Evolutionary conservation across 2,113 vertebrate species (phyloP), one percentile per base, ranked within the genome.

Genomic region (Tor tambroides): DNA sequence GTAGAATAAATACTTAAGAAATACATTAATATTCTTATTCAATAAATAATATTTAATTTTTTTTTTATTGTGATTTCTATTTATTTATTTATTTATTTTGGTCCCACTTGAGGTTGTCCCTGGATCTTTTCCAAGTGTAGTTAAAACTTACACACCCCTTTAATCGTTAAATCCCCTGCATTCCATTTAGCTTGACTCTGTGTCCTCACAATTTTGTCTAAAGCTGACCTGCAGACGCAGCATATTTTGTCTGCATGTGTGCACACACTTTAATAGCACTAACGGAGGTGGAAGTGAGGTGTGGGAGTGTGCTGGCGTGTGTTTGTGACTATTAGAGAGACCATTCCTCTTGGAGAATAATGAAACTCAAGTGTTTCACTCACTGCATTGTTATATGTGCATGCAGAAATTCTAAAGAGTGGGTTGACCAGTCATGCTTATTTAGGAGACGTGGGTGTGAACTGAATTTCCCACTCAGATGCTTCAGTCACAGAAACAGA

Each of bases 171-270:
- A 5, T 74, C 71, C 32, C 28, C 6, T 77, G 1, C 38, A 43
- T 19, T 79, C 78, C 78, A 80, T 80, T 80, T 41, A 61, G 35
- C 80, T 46, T 65, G 41, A 61, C 54, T 15, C 23, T 63, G 12
- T 67, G 61, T 82, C 61, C 61, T 67, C 4, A 82, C 61, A 82
- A 19, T 46, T 72, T 67, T 38, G n/a, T 19, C 51, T 74, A 30
- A 80, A 86, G 69, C 19, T 76, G 69, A 87, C 54, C 80, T 76
- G 79, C 86, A 72, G 71, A 87, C 12, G 30, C 67, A 83, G 80
- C 30, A 38, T 23, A 41, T 82, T 21, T 35, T 74, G 49, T 82
- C 79, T 43, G 69, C 41, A 12, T 21, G 67, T 65, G 28, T 23
- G 15, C 46, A 19, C 71, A 35, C 43, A 49, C 72, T 71, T 86